Evolutionary conservation across 23 tunicate species (phyloP).

Genomic region (Halocynthia roretzi): DNA sequence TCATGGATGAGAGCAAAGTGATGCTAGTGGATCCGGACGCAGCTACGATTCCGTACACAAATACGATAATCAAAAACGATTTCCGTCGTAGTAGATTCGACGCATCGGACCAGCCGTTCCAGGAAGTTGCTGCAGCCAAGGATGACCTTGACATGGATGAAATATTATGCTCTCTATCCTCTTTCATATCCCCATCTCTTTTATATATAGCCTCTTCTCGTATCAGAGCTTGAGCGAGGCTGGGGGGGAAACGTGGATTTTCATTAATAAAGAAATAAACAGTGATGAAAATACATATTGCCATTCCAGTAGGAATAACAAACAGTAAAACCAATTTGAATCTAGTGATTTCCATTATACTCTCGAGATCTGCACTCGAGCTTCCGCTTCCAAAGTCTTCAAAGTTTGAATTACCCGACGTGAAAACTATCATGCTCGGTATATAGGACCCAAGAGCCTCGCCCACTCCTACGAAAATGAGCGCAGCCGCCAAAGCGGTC

Average conservation of each 20-base stretch:
- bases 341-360: neutral
- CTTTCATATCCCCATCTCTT: neutral
- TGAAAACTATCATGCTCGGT: slow-evolving; percentile 14
- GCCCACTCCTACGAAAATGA: slow-evolving; percentile 38
- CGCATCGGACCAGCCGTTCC: neutral
- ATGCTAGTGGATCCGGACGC: slow-evolving; percentile 58
- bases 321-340: slow-evolving; percentile 31
- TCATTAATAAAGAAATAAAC: slow-evolving; percentile 21
- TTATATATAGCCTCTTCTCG: neutral
- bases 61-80: slow-evolving; percentile 33
- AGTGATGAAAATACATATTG: slow-evolving; percentile 20
- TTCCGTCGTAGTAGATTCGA: slow-evolving; percentile 1
- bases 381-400: neutral
- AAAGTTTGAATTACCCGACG: neutral
- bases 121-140: neutral
- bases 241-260: slow-evolving; percentile 33
- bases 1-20: slow-evolving; percentile 44
- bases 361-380: neutral
- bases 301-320: slow-evolving; percentile 25
- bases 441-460: slow-evolving; percentile 49
- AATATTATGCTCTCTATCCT: too few relatives aligned
- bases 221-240: slow-evolving; percentile 26
- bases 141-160: slow-evolving; percentile 14
- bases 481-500: slow-evolving; percentile 44
- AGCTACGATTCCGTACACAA: slow-evolving; percentile 45